phyloP scores from a whole-genome alignment of 2,797 vertebrate genomes.

The Hemibagrus guttatus region DNA sequence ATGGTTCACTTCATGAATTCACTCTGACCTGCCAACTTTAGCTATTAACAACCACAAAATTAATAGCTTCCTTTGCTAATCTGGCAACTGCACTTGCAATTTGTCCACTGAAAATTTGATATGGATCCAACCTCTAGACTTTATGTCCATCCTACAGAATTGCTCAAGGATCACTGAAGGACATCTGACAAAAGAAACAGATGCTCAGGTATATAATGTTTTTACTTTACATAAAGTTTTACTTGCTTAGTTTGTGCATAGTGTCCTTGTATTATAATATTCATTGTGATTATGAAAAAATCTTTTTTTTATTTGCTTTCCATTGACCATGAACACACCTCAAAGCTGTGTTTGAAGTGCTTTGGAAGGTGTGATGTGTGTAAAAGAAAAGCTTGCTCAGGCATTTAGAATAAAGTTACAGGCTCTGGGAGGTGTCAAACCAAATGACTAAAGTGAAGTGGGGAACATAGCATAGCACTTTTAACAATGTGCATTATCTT shows the following conservation, averaged over 20 bases:
- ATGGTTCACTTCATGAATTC: not conserved
- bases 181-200: not conserved
- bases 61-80: not conserved
- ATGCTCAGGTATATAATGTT: not conserved
- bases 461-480: not conserved
- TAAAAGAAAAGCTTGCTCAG: not conserved
- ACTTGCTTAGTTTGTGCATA: not conserved
- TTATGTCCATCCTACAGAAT: not conserved
- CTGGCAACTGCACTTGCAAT: not conserved
- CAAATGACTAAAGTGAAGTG: not conserved
- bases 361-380: not conserved
- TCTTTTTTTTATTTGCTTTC: not conserved
- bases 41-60: not conserved
- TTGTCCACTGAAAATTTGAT: not conserved
- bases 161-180: not conserved
- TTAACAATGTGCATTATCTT: too few species aligned
- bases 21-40: not conserved
- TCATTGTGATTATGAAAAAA: not conserved
- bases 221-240: not conserved
- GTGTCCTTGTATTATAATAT: not conserved
- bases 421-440: not conserved
- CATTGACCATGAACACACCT: not conserved
- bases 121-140: not conserved
- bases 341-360: slow-evolving; percentile 6
- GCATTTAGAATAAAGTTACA: not conserved